Evolutionary conservation across 1,140 invertebrate genomes (phyloP).

Genomic region (Pantala flavescens): DNA sequence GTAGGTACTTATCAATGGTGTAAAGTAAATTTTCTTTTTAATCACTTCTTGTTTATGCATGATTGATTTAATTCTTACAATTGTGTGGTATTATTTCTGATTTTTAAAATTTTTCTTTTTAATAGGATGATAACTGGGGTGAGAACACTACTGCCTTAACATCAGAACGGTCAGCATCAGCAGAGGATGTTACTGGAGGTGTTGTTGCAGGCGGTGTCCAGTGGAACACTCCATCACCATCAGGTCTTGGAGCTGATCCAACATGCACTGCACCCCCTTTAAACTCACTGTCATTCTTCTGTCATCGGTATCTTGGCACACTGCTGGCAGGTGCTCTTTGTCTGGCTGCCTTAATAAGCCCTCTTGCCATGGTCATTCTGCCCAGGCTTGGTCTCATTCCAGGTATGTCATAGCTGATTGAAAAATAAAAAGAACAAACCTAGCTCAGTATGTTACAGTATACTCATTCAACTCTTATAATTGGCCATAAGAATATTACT

Average conservation of each 20-base stretch:
- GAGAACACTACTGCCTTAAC: constrained; percentile 96
- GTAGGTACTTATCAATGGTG: too few species aligned
- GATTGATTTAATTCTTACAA: too few species aligned
- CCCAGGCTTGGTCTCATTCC: constrained; percentile 78
- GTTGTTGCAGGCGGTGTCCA: neutral
- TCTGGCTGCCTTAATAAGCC: constrained; percentile 76
- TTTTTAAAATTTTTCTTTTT: neutral
- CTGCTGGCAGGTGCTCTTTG: constrained; percentile 65
- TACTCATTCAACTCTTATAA: too few species aligned
- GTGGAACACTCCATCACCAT: constrained; percentile 33
- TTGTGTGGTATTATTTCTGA: too few species aligned
- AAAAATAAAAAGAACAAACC: too few species aligned
- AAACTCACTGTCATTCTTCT: constrained; percentile 54
- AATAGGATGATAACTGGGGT: constrained; percentile 93
- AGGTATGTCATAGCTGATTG: too few species aligned
- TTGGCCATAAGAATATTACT: too few species aligned
- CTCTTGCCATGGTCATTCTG: constrained; percentile 85
- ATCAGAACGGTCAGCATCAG: constrained; percentile 85
- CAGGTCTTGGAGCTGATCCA: constrained; percentile 36
- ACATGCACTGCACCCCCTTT: constrained; percentile 39
- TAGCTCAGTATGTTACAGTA: too few species aligned
- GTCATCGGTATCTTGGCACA: constrained; percentile 67
- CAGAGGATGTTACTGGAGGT: constrained; percentile 63
- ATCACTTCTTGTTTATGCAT: too few species aligned
- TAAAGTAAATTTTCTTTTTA: too few species aligned